A percentile compares a stretch with the other conserved stretches of the same genome.
phyloP scores from a whole-genome alignment of 2,113 vertebrate species.

The Isichthys henryi region DNA sequence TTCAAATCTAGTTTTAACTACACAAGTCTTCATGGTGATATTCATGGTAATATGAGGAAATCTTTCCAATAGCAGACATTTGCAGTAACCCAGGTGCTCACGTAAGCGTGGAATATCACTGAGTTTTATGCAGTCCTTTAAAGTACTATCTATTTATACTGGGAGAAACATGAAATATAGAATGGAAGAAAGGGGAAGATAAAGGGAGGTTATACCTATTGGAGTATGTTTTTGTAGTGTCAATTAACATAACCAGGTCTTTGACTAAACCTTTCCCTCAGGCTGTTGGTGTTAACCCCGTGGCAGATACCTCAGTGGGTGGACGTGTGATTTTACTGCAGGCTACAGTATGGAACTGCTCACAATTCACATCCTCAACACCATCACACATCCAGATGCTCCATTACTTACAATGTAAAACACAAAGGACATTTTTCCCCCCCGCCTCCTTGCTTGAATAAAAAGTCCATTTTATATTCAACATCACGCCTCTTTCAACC shows the following conservation, averaged over 20 bases:
- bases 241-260: neutral
- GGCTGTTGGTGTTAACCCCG: neutral
- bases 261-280: neutral
- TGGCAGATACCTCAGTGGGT: neutral
- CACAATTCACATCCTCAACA: neutral
- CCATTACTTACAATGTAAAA: neutral
- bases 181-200: neutral
- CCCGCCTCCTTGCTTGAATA: conserved; percentile 5
- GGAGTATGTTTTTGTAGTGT: neutral
- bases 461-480: neutral
- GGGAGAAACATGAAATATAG: neutral
- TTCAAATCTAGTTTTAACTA: neutral
- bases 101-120: neutral
- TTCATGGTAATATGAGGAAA: neutral
- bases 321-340: neutral
- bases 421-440: neutral
- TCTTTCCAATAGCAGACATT: neutral
- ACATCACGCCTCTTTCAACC: neutral
- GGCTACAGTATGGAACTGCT: neutral
- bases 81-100: neutral
- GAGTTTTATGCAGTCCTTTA: neutral
- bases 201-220: neutral
- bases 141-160: neutral
- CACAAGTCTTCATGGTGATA: neutral
- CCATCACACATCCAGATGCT: neutral